These are phyloP conservation scores for Nomada goodeniana DNA, from an alignment of 2,888 invertebrate genomes.

Conservation along the genomic window DNA sequence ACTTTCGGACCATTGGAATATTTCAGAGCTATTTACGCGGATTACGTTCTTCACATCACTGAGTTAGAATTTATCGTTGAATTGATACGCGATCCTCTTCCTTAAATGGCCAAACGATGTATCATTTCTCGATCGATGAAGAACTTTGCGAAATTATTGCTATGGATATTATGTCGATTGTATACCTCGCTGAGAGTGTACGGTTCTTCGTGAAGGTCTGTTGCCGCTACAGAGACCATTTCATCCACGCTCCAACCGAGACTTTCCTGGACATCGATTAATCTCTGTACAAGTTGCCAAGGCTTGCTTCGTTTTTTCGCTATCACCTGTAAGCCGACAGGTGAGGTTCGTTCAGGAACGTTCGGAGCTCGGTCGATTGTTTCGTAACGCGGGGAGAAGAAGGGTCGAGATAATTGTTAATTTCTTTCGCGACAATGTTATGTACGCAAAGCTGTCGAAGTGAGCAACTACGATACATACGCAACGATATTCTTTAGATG, in stretches of 20 bases:
- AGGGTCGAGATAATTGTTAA: background rate
- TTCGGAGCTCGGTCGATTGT: background rate
- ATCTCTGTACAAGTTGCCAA: slow-evolving; percentile 88
- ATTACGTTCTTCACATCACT: no score
- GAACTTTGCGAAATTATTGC: slow-evolving; percentile 9
- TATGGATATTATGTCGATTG: slow-evolving; percentile 30
- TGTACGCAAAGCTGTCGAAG: no score
- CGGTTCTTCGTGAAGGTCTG: slow-evolving; percentile 87
- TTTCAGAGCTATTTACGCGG: no score
- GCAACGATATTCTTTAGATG: background rate
- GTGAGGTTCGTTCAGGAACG: background rate
- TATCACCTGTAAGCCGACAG: slow-evolving; percentile 85
- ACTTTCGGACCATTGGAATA: no score
- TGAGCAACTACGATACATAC: no score
- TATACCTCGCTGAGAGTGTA: slow-evolving; percentile 90
- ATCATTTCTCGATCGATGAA: no score
- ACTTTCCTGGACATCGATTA: slow-evolving; percentile 91
- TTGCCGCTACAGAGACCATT: slow-evolving; percentile 89
- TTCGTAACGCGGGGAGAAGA: background rate
- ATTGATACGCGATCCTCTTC: no score
- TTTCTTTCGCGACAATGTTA: background rate
- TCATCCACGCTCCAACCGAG: slow-evolving; percentile 88
- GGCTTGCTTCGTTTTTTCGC: slow-evolving; percentile 87
- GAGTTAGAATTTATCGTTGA: no score
- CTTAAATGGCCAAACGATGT: no score